Percentiles rank a stretch among this genome's conserved stretches.
phyloP scores from a whole-genome alignment of 1,140 invertebrate species.

The Halesus radiatus region DNA sequence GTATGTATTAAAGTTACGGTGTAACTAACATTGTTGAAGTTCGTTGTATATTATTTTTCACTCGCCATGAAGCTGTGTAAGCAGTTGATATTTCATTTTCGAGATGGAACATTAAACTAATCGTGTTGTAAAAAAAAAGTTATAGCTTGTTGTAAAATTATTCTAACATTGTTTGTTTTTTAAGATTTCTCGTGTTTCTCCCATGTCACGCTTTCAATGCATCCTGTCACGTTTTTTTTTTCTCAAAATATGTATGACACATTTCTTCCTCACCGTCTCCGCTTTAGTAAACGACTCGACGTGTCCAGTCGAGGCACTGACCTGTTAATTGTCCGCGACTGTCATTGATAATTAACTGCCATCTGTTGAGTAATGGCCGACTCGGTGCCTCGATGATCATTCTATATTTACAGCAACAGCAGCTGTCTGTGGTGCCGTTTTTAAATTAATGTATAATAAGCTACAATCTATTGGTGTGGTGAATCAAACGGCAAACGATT shows the following conservation, averaged over 20 bases:
- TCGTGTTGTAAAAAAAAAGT: too few species aligned
- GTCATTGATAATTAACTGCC: constrained; percentile 18
- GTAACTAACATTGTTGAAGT: too few species aligned
- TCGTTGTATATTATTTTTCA: too few species aligned
- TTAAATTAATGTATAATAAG: too few species aligned
- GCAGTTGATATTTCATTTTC: too few species aligned
- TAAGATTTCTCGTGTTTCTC: neutral
- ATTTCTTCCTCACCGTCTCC: constrained; percentile 4
- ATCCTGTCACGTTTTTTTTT: constrained; percentile 11
- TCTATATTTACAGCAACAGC: too few species aligned
- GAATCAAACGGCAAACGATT: too few species aligned
- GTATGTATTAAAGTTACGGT: too few species aligned
- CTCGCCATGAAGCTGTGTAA: too few species aligned
- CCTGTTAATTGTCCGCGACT: neutral
- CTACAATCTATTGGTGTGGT: too few species aligned
- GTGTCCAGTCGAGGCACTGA: constrained; percentile 1
- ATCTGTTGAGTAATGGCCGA: constrained; percentile 5
- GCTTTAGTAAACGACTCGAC: neutral
- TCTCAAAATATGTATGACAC: constrained; percentile 15
- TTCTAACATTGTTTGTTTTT: neutral
- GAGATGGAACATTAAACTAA: too few species aligned
- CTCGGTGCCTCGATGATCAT: neutral
- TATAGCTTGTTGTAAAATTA: too few species aligned
- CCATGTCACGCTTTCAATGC: constrained; percentile 14
- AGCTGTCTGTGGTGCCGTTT: neutral